Percentiles rank a stretch among this genome's conserved stretches.
Conservation (phyloP, 2,888 invertebrate genomes). For the Drosophila fungiperda region DNA sequence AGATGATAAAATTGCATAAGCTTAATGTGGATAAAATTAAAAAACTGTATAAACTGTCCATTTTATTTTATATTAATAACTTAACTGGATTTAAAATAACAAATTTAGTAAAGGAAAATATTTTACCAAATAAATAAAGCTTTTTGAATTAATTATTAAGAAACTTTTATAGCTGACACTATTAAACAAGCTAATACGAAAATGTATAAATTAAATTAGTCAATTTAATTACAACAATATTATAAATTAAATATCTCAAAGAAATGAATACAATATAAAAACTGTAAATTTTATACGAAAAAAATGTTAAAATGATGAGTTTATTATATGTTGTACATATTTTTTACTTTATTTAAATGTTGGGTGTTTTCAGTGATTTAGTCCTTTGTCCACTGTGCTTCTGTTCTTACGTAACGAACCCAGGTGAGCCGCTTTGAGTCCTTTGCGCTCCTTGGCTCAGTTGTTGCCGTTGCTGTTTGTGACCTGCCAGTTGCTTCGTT, state of each 20-base stretch:
- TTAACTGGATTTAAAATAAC: background rate
- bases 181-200: background rate
- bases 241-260: background rate
- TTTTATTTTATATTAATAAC: background rate
- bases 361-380: background rate
- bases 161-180: background rate
- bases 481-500: constrained; percentile 54
- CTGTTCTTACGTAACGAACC: constrained; percentile 19
- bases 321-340: background rate
- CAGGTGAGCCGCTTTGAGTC: constrained; percentile 50
- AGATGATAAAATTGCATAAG: background rate
- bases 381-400: constrained; percentile 23
- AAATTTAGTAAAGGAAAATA: background rate
- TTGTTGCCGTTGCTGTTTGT: constrained; percentile 4
- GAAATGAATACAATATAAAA: background rate
- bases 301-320: background rate
- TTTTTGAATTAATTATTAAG: background rate
- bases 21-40: background rate
- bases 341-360: background rate
- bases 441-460: constrained; percentile 23
- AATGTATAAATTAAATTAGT: too few species aligned
- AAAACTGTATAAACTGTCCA: background rate
- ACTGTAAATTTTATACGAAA: background rate
- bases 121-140: background rate
- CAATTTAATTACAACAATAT: background rate